Base-by-base conservation (phyloP, 2,888 invertebrate genomes). In the Drosophila emarginata region DNA sequence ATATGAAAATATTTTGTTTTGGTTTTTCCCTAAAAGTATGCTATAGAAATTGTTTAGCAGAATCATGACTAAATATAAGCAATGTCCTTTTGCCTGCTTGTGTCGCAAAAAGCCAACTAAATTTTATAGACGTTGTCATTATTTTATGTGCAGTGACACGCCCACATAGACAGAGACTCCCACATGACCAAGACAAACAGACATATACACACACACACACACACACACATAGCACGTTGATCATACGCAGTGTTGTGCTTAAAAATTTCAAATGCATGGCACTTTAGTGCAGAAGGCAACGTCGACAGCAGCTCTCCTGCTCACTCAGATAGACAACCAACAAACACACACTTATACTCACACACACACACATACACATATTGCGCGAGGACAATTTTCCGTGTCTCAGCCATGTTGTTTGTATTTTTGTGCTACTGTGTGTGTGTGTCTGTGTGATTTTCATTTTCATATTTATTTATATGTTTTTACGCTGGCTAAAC, bases 221-320 rank as follows among this genome's bases (percentile, higher is more conserved):
- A 50, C 61, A 70, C 9, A 26, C 36, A 26, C 62, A 64, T 61
- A n/a, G 72, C 78, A 26, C 26, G 84, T 81, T 87, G 82, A 84
- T 87, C 87, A 87, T 81, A 87, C 80, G 87, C 87, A 84, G 77
- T 66, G 82, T 80, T 81, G 83, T 86, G 82, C 84, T 84, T 84
- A 71, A 76, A 78, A 84, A 87, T 87, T 84, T 81, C 71, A 81
- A 84, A 81, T 84, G 86, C 81, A 84, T 77, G 80, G 67, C 81
- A 83, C 77, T 82, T 76, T 85, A 67, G 72, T 72, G 75, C 75
- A 72, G 78, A 60, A 68, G 64, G 60, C 59, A 37, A 60, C 23
- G 52, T 21, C 64, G 58, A 23, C 51, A 66, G 37, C 71, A 70
- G 61, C 67, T 69, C 72, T 66, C 62, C 61, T 64, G 61, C 71